phyloP scores from a whole-genome alignment of 2,888 invertebrate species.

The Protonemura montana region DNA sequence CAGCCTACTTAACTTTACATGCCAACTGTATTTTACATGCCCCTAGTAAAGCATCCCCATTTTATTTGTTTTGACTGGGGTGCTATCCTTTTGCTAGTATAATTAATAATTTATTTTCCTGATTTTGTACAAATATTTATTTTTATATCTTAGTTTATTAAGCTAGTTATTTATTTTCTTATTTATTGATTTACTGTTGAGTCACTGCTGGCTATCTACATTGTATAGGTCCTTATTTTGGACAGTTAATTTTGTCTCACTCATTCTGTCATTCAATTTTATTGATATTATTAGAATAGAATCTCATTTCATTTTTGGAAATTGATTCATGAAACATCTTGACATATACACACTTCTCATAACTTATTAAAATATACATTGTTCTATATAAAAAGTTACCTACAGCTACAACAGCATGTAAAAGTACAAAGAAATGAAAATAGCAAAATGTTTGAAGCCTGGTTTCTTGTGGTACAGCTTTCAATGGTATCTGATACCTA shows the following conservation, averaged over 20 bases:
- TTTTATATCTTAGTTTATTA: conserved; percentile 38
- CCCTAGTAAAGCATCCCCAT: too few species aligned
- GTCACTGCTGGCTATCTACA: conserved; percentile 30
- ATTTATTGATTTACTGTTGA: neutral
- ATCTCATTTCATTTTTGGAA: neutral
- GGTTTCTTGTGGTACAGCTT: neutral
- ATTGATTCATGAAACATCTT: neutral
- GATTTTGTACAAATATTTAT: neutral
- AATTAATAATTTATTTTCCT: neutral
- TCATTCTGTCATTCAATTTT: conserved; percentile 18
- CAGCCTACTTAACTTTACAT: too few species aligned
- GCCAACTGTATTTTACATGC: too few species aligned
- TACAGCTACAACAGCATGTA: conserved; percentile 17
- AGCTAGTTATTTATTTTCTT: conserved; percentile 13
- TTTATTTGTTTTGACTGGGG: too few species aligned
- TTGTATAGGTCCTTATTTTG: conserved; percentile 17
- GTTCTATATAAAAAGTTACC: neutral
- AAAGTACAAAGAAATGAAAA: neutral
- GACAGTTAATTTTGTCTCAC: neutral
- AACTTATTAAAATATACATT: neutral
- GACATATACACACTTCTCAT: neutral
- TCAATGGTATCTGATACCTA: conserved; percentile 32
- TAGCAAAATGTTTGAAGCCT: neutral
- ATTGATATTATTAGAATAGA: conserved; percentile 25
- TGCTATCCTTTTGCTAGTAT: too few species aligned